Evolutionary conservation across 1,140 invertebrate species (phyloP).

Genomic region (Camponotus floridanus): DNA sequence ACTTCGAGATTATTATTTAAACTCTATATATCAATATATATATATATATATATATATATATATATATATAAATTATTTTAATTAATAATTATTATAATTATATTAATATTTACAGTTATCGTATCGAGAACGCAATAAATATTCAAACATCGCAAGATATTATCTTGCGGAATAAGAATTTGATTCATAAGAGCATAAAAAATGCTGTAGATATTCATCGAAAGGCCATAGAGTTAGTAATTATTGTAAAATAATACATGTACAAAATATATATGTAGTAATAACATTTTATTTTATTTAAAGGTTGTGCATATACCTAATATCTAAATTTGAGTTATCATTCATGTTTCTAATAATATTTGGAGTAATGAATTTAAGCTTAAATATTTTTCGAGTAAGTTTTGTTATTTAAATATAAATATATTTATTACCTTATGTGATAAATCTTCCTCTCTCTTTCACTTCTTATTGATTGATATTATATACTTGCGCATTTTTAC

Average conservation of each 20-base stretch:
- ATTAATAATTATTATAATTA: not conserved
- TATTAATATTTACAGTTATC: constrained; percentile 20
- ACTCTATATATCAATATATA: too few species aligned
- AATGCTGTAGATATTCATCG: constrained; percentile 13
- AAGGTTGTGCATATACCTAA: not conserved
- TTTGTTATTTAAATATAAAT: not conserved
- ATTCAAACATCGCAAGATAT: not conserved
- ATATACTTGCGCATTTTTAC: too few species aligned
- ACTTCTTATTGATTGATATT: too few species aligned
- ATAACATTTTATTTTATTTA: not conserved
- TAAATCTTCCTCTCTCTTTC: too few species aligned
- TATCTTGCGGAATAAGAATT: not conserved
- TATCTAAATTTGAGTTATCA: not conserved
- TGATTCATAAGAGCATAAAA: not conserved
- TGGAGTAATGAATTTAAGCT: not conserved
- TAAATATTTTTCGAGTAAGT: constrained; percentile 31
- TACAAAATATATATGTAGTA: not conserved
- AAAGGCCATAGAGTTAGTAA: not conserved
- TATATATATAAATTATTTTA: not conserved
- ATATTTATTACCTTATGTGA: not conserved
- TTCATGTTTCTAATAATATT: not conserved
- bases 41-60: too few species aligned
- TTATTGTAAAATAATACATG: not conserved
- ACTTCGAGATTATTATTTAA: too few species aligned
- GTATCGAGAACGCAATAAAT: not conserved